Conservation (phyloP, 2,888 invertebrate species). For the Spilosoma lubricipeda region DNA sequence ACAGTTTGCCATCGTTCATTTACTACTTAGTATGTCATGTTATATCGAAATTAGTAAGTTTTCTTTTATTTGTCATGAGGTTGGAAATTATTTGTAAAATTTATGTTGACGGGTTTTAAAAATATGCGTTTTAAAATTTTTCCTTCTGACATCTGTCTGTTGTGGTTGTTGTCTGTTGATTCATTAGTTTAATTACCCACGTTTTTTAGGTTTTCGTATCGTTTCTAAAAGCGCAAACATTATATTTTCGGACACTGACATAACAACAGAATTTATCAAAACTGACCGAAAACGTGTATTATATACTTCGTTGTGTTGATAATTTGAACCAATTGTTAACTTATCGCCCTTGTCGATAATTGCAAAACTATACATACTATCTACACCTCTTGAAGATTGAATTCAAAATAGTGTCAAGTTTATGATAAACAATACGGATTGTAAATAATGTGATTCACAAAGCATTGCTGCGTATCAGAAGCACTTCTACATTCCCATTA, state of each 20-base stretch:
- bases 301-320: background rate
- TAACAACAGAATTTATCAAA: too few relatives aligned
- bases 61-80: background rate
- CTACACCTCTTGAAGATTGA: background rate
- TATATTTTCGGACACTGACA: too few relatives aligned
- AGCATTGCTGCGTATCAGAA: background rate
- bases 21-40: background rate
- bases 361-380: background rate
- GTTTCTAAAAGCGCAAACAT: too few relatives aligned
- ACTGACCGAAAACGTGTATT: too few relatives aligned
- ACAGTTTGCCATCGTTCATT: constrained; percentile 15
- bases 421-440: background rate
- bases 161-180: background rate
- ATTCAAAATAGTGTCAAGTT: background rate
- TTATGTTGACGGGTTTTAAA: background rate
- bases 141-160: background rate
- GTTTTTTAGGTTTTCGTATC: too few relatives aligned
- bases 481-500: constrained; percentile 25
- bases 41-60: background rate
- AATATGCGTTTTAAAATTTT: background rate
- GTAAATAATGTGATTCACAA: constrained; percentile 3
- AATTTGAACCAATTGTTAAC: background rate
- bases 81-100: background rate
- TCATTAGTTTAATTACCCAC: too few relatives aligned
- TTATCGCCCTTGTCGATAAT: background rate